A percentile compares a stretch with the other conserved stretches of the same genome.
Conservation (phyloP, 2,113 vertebrate species). For the Brachypteracias leptosomus region DNA sequence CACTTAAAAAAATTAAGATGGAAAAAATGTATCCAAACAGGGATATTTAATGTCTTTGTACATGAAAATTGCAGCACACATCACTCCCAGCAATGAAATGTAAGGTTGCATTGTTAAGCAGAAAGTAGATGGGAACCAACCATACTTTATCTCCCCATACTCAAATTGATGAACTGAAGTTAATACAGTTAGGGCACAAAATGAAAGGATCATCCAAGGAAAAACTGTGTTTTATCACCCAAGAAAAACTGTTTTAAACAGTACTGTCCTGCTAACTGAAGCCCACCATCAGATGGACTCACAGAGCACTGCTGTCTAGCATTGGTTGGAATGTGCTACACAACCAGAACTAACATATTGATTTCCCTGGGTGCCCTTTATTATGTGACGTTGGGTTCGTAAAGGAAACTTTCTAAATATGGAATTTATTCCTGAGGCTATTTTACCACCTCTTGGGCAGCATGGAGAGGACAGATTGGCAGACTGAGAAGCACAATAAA, state of each 20-base stretch:
- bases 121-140: not conserved
- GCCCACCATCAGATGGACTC: not conserved
- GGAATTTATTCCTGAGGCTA: conserved; percentile 8
- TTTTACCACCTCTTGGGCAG: not conserved
- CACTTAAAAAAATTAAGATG: not conserved
- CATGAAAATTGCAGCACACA: not conserved
- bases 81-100: not conserved
- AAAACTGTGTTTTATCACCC: not conserved
- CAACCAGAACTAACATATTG: not conserved
- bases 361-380: conserved; percentile 4
- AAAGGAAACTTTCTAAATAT: conserved; percentile 30
- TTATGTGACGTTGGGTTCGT: not conserved
- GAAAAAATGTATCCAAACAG: not conserved
- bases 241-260: not conserved
- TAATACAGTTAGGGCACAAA: not conserved
- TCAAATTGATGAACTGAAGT: not conserved
- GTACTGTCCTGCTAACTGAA: not conserved
- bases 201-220: not conserved
- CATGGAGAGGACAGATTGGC: not conserved
- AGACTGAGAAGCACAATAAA: not conserved
- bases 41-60: not conserved
- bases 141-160: not conserved
- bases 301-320: not conserved
- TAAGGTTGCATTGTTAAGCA: not conserved
- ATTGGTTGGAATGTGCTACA: not conserved